Evolutionary conservation across 2,113 vertebrate genomes (phyloP).

Genomic region (Poecilia latipinna): DNA sequence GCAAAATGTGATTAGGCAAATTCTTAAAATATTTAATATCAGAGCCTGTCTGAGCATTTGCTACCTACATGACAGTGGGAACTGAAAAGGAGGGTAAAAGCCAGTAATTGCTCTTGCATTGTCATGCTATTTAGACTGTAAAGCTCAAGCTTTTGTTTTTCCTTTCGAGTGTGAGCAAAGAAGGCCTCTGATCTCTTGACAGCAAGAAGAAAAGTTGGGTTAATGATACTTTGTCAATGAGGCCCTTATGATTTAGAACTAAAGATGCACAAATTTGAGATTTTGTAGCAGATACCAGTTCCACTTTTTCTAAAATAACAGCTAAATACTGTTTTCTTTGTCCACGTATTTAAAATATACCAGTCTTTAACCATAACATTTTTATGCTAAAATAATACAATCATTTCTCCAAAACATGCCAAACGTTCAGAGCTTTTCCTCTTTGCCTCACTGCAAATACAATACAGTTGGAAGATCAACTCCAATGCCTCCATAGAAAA

Average conservation of each 20-base stretch:
- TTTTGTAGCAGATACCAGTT: background rate
- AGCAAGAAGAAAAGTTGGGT: conserved; percentile 25
- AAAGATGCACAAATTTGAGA: background rate
- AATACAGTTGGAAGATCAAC: background rate
- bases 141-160: conserved; percentile 43
- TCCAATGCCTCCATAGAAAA: background rate
- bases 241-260: background rate
- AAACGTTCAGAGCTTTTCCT: background rate
- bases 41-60: conserved; percentile 96
- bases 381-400: background rate
- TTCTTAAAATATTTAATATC: conserved; percentile 99
- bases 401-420: background rate
- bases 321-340: background rate
- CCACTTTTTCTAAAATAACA: background rate
- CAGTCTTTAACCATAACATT: background rate
- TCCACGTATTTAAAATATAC: background rate
- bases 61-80: conserved; percentile 85
- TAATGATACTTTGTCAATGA: conserved; percentile 18
- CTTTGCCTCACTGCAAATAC: background rate
- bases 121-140: conserved; percentile 85
- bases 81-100: conserved; percentile 87
- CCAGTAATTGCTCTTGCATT: conserved; percentile 88
- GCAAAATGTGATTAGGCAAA: conserved; percentile 98
- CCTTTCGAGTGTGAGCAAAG: conserved; percentile 62
- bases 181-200: conserved; percentile 39